A percentile compares a stretch with the other conserved stretches of the same genome.
Evolutionary conservation across 2,113 vertebrate genomes (phyloP).

Genomic region (Mobula birostris): DNA sequence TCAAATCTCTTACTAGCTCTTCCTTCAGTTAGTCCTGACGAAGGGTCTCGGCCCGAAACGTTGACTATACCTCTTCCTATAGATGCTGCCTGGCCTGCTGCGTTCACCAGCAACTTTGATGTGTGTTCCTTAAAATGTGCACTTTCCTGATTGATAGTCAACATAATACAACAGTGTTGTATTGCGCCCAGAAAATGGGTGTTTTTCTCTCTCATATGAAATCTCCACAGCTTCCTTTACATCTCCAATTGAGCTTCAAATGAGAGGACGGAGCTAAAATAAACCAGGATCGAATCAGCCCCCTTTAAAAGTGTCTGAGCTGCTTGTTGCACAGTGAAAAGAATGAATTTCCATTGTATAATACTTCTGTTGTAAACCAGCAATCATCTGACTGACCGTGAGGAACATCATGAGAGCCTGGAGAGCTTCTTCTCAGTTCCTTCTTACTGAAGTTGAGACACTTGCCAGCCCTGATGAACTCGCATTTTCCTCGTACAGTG

Average conservation of each 20-base stretch:
- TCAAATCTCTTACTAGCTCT: no score
- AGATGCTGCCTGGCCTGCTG: no score
- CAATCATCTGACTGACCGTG: background rate
- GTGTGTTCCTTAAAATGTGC: background rate
- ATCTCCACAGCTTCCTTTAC: background rate
- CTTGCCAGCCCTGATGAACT: background rate
- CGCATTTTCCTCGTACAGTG: background rate
- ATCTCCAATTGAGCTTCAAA: background rate
- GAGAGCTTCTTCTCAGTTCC: background rate
- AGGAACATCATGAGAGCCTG: background rate
- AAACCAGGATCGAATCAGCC: background rate
- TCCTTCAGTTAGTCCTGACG: no score
- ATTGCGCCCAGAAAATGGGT: background rate
- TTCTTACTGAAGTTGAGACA: background rate
- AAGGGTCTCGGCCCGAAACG: no score
- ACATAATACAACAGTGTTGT: background rate
- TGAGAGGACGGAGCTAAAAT: background rate
- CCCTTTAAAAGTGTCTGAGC: background rate
- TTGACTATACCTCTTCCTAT: no score
- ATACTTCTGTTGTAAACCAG: background rate
- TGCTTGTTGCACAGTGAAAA: background rate
- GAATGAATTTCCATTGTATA: background rate
- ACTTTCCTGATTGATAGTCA: background rate
- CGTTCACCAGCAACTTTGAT: no score
- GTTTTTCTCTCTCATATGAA: background rate